A percentile compares a stretch with the other conserved stretches of the same genome.
These are phyloP conservation scores for Acronicta psi DNA, from an alignment of 2,888 invertebrate genomes.

Conservation along the genomic window DNA sequence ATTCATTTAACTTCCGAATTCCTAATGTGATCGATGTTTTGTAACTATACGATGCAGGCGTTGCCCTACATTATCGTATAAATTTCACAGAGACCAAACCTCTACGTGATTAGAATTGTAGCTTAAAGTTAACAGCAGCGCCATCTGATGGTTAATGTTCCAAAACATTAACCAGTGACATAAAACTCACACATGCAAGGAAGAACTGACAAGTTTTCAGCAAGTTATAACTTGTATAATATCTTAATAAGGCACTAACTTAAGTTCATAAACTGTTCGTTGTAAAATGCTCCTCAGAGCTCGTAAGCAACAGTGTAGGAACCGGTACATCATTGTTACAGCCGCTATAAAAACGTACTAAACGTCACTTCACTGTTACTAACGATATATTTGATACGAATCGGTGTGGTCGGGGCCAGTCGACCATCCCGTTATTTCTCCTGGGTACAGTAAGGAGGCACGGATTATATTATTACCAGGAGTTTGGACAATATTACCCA, in stretches of 20 bases:
- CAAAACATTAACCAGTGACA: too few species aligned
- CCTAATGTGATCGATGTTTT: too few species aligned
- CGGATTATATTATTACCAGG: background rate
- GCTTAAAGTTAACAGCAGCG: too few species aligned
- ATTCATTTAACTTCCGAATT: too few species aligned
- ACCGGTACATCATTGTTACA: constrained; percentile 24
- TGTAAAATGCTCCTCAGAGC: constrained; percentile 37
- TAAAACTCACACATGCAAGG: background rate
- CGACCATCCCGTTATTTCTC: constrained; percentile 23
- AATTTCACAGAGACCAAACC: too few species aligned
- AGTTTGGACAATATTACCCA: background rate
- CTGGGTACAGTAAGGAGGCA: background rate
- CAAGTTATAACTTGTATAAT: constrained; percentile 32
- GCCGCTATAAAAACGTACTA: constrained; percentile 32
- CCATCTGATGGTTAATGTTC: too few species aligned
- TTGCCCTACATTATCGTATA: too few species aligned
- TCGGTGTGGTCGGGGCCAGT: constrained; percentile 27
- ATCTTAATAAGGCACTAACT: constrained; percentile 49
- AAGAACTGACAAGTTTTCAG: constrained; percentile 5
- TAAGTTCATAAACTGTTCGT: constrained; percentile 43
- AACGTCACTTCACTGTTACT: constrained; percentile 31
- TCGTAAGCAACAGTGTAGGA: constrained; percentile 40
- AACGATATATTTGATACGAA: constrained; percentile 27
- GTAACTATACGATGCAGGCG: too few species aligned
- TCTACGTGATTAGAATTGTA: too few species aligned